Evolutionary conservation across 2,113 vertebrate species (phyloP), one percentile per base, ranked within the genome.

Genomic region (Otolemur garnettii): DNA sequence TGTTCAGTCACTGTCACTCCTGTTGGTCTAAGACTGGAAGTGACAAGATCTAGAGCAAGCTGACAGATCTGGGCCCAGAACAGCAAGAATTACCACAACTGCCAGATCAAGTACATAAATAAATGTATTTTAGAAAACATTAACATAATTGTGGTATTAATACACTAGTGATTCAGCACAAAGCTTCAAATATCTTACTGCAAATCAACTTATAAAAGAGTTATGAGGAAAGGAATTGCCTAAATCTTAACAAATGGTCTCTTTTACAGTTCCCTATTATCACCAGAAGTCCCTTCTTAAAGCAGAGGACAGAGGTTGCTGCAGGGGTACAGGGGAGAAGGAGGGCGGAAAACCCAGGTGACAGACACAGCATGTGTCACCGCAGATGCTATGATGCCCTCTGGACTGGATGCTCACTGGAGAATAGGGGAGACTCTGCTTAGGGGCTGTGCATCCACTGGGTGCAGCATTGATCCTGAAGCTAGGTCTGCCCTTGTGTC

Each of bases 331-430:
- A 18, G 26, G 0, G 21, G 18, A 7, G 28, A 0, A 0, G 38
- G 30, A 57, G 1, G 10, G 45, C 38, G 9, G 17, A 14, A 18
- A 18, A 10, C 59, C 1, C 66, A 50, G 50, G 42, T 19, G 2
- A 26, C 18, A 28, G 66, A 69, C 1, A 17, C 21, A 7, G 87
- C 0, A 0, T 30, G 30, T 26, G 60, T 22, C 7, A 5, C 33
- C 14, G 10, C 1, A 26, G 17, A 22, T 0, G 2, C 21, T 14
- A 26, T 59, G 11, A 3, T 14, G 19, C 9, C 57, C 42, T 26
- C 11, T 38, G 24, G 17, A 15, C 13, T 0, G 4, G 6, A 7
- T 2, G 21, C 57, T 74, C 5, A 15, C 24, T n/a, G 45, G 2
- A n/a, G 26, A 33, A 28, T 1, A 0, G 28, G 42, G 7, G 50